phyloP scores from a whole-genome alignment of 1,140 invertebrate genomes.

The Tenebrio molitor region DNA sequence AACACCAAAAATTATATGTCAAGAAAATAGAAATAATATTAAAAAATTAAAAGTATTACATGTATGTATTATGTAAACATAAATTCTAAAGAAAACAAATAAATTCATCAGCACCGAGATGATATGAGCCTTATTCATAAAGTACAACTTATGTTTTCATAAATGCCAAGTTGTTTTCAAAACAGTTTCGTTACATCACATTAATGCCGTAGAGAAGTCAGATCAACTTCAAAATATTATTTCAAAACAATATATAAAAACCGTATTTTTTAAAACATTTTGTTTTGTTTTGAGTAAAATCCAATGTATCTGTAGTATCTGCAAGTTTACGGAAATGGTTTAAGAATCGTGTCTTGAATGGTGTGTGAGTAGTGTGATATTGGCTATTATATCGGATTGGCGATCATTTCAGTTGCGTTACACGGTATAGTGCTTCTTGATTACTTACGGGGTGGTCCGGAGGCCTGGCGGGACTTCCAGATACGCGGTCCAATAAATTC shows the following conservation, averaged over 20 bases:
- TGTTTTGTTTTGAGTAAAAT: too few species aligned
- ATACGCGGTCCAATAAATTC: slow-evolving; percentile 37
- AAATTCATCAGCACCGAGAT: not conserved
- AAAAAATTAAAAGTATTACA: too few species aligned
- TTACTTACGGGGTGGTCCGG: slow-evolving; percentile 39
- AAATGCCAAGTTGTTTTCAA: slow-evolving; percentile 47
- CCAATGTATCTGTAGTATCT: too few species aligned
- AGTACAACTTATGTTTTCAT: slow-evolving; percentile 37
- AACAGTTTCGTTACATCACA: slow-evolving; percentile 33
- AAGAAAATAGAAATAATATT: too few species aligned
- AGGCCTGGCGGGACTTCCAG: slow-evolving; percentile 25
- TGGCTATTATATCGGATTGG: slow-evolving; percentile 35
- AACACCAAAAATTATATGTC: too few species aligned
- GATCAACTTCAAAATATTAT: too few species aligned
- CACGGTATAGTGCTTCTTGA: slow-evolving; percentile 38
- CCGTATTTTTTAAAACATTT: too few species aligned
- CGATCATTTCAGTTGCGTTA: slow-evolving; percentile 40
- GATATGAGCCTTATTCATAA: slow-evolving; percentile 44
- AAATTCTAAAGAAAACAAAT: slow-evolving; percentile 13
- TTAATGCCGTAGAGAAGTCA: not conserved
- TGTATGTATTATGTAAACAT: slow-evolving; percentile 37
- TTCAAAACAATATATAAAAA: not conserved
- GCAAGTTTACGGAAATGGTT: slow-evolving; percentile 25
- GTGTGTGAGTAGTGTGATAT: slow-evolving; percentile 38
- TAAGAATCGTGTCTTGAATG: slow-evolving; percentile 19